Evolutionary conservation across 2,113 vertebrate genomes (phyloP), one percentile per base, ranked within the genome.

Genomic region (Blennius ocellaris): DNA sequence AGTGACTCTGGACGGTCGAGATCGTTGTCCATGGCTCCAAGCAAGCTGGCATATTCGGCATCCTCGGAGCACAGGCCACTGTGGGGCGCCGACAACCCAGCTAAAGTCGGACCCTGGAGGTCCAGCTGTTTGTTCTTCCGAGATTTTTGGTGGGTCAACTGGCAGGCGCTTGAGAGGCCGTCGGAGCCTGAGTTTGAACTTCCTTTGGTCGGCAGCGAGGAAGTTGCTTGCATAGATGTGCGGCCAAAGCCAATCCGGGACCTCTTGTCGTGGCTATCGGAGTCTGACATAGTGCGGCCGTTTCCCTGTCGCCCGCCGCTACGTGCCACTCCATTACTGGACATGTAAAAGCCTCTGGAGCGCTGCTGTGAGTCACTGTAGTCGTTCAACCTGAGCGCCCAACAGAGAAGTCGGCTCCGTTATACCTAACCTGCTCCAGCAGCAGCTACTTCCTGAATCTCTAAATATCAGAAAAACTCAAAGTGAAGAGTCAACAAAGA

Each of bases 11-110:
- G 96, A 68, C 96, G 94, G 69, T 98, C 96, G 44, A 97, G 95
- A 91, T 99, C 98, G 81, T 96, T 97, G 90, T 99, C 98, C 96
- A 99, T 98, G 80, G 95, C 95, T 89, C 96, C 96, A 86, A 97
- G 90, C 57, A 99, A 96, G 84, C 91, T 95, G n/a, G 92, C 92
- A 65, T 96, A 96, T 63, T 98, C 97, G 0, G 95, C 93, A 48
- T 97, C 97, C 44, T 97, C 96, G 0, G 95, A 90, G 86, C 95
- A 95, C 80, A 95, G 92, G 78, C 89, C 92, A 58, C 92, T 92
- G 76, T 90, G 92, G 84, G 93, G 92, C 79, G 91, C 90, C 14
- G 92, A 90, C 54, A 94, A 81, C 78, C 88, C 91, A 0, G 93
- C 3, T 30, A 92, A 90, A 51, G 60, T 80, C 62, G 87, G 83